Conservation (phyloP, 2,888 invertebrate genomes). For the Cataglyphis cursor region DNA sequence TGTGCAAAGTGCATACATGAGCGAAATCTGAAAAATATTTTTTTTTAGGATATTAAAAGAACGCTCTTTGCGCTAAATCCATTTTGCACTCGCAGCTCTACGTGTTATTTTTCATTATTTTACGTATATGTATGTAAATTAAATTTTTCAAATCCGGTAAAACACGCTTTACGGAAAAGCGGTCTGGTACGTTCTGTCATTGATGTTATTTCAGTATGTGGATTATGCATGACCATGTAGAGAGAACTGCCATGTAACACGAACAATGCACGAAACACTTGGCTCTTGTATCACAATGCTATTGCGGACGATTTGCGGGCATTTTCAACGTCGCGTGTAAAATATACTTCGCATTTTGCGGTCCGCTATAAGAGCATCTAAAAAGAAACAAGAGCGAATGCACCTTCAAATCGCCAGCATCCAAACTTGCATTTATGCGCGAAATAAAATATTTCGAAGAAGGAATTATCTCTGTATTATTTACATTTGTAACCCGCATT, state of each 20-base stretch:
- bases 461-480: background rate
- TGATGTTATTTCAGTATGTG: constrained; percentile 35
- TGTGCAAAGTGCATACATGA: background rate
- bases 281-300: constrained; percentile 29
- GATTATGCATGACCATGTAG: constrained; percentile 20
- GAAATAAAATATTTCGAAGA: background rate
- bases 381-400: background rate
- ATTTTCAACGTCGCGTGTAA: constrained; percentile 47
- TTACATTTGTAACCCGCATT: background rate
- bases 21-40: background rate
- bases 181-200: background rate
- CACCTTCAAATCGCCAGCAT: background rate
- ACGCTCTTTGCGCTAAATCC: background rate
- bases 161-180: constrained; percentile 15
- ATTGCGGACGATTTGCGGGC: constrained; percentile 45
- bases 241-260: constrained; percentile 37
- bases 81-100: background rate
- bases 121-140: constrained; percentile 22
- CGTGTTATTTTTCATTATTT: background rate
- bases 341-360: constrained; percentile 15
- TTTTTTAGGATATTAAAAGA: background rate
- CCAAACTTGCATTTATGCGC: constrained; percentile 14
- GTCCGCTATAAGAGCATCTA: background rate
- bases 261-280: constrained; percentile 42
- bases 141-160: constrained; percentile 27